A percentile compares a stretch with the other conserved stretches of the same genome.
These are phyloP conservation scores for Sylvia borin DNA, from an alignment of 2,797 vertebrate species.

Conservation along the genomic window DNA sequence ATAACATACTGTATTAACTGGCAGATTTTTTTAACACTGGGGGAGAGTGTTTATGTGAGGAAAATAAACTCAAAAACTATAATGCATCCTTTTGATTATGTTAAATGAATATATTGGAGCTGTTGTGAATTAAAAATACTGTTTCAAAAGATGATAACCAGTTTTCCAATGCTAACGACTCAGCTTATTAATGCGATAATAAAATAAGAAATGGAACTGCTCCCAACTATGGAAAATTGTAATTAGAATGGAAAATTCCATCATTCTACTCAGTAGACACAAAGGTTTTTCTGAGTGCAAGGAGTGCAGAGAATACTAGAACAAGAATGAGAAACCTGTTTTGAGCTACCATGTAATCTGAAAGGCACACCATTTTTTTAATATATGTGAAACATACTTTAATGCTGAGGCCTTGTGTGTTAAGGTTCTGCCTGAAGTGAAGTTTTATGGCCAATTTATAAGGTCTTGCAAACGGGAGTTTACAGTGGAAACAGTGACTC, in stretches of 20 bases:
- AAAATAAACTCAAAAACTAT: conserved; percentile 27
- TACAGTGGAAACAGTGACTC: conserved; percentile 74
- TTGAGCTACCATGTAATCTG: conserved; percentile 47
- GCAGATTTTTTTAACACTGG: not conserved
- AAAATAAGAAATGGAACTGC: conserved; percentile 54
- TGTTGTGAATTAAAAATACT: conserved; percentile 29
- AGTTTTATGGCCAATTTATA: conserved; percentile 69
- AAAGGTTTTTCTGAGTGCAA: conserved; percentile 60
- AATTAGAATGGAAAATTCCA: conserved; percentile 67
- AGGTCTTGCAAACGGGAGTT: conserved; percentile 67
- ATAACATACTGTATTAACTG: not conserved
- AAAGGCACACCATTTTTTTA: conserved; percentile 47
- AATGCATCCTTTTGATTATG: conserved; percentile 30
- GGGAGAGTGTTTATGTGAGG: not conserved
- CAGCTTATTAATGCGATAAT: conserved; percentile 12
- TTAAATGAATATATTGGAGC: not conserved
- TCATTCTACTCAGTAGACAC: conserved; percentile 31
- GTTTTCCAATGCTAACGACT: conserved; percentile 33
- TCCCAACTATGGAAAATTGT: conserved; percentile 54
- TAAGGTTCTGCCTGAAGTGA: conserved; percentile 64
- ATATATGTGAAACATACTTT: conserved; percentile 59
- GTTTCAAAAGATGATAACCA: conserved; percentile 43
- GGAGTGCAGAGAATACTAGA: conserved; percentile 36
- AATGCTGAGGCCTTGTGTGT: conserved; percentile 55
- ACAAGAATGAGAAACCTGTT: conserved; percentile 65